These are phyloP conservation scores for Ophthalmolycus amberensis DNA, from an alignment of 2,113 vertebrate species.

Conservation along the genomic window DNA sequence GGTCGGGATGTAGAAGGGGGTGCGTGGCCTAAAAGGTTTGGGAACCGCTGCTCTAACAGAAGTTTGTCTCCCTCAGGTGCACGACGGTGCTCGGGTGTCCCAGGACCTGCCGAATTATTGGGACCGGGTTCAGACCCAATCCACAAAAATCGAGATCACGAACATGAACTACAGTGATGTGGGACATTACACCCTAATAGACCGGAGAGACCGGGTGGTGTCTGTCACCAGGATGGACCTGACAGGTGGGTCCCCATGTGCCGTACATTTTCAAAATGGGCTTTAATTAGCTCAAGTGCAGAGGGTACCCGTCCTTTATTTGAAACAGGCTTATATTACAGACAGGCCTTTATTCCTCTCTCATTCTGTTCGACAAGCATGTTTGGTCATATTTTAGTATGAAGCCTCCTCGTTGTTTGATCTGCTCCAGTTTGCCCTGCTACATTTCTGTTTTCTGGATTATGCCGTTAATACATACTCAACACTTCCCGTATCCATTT, in stretches of 20 bases:
- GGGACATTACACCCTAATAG: constrained; percentile 67
- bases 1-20: no score
- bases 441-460: not conserved
- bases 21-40: no score
- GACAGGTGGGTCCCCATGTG: constrained; percentile 52
- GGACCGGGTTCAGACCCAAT: constrained; percentile 49
- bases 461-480: not conserved
- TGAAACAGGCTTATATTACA: not conserved
- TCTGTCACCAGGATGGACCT: constrained; percentile 67
- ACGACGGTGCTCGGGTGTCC: constrained; percentile 42
- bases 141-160: constrained; percentile 50
- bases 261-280: not conserved
- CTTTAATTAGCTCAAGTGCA: not conserved
- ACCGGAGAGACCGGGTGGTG: constrained; percentile 46
- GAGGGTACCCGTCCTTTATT: not conserved
- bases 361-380: not conserved
- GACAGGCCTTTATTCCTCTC: not conserved
- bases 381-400: not conserved
- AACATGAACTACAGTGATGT: constrained; percentile 64
- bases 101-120: constrained; percentile 47
- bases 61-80: constrained; percentile 51
- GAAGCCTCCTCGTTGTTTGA: not conserved
- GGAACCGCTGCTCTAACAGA: not conserved
- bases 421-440: not conserved
- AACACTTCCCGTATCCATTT: not conserved